A percentile compares a stretch with the other conserved stretches of the same genome.
Conservation (phyloP, 2,797 vertebrate genomes). For the Stomatorhinus walkeri region DNA sequence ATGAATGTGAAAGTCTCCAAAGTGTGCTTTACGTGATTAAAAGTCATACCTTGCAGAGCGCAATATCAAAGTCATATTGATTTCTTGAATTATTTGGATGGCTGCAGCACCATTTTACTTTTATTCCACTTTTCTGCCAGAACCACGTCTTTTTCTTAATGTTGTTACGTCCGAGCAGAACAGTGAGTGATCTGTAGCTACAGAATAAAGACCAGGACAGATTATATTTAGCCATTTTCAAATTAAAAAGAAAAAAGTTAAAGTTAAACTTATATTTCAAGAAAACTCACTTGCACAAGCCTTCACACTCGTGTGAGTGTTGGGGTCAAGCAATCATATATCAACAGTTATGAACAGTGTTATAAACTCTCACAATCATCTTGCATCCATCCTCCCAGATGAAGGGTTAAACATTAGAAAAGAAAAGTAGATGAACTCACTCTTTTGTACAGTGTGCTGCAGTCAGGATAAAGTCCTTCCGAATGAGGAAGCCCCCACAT, state of each 20-base stretch:
- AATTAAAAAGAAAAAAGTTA: neutral
- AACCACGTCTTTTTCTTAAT: neutral
- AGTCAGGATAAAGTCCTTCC: constrained; percentile 20
- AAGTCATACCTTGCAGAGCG: neutral
- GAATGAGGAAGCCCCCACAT: constrained; percentile 21
- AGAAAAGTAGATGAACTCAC: neutral
- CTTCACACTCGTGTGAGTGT: neutral
- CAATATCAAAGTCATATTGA: constrained; percentile 21
- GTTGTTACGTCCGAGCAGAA: constrained; percentile 17
- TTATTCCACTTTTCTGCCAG: neutral
- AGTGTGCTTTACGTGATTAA: neutral
- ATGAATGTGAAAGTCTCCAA: neutral
- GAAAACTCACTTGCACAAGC: neutral
- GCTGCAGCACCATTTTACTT: neutral
- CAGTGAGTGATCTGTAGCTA: neutral
- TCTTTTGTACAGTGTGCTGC: constrained; percentile 11
- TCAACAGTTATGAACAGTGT: neutral
- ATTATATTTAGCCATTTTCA: neutral
- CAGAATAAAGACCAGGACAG: neutral
- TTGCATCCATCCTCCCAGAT: neutral
- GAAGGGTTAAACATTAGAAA: neutral
- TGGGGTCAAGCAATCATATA: neutral
- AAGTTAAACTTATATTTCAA: neutral
- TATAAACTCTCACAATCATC: neutral
- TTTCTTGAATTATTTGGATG: neutral